These are phyloP conservation scores for Entomyzon cyanotis DNA, from an alignment of 2,113 vertebrate genomes.

Conservation along the genomic window DNA sequence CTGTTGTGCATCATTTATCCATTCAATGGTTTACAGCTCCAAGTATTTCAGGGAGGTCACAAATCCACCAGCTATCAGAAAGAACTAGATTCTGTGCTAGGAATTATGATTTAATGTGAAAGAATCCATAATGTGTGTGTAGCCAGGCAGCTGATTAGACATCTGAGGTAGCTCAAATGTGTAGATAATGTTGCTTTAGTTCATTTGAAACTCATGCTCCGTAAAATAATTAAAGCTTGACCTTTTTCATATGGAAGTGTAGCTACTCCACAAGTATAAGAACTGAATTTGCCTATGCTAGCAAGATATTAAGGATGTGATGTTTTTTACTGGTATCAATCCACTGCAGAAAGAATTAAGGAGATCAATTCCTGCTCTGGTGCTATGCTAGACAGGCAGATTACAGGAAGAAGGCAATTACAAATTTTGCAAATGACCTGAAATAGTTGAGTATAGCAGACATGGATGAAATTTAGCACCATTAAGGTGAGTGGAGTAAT, in stretches of 20 bases:
- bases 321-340: not conserved
- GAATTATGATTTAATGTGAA: not conserved
- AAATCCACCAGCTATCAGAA: not conserved
- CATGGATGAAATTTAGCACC: not conserved
- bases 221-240: constrained; percentile 18
- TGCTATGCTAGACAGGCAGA: not conserved
- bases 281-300: not conserved
- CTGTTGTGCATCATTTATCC: not conserved
- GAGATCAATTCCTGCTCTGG: not conserved
- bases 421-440: not conserved
- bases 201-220: not conserved
- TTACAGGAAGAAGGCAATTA: not conserved
- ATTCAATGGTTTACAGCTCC: not conserved
- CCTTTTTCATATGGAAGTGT: not conserved
- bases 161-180: not conserved
- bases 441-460: not conserved
- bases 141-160: not conserved
- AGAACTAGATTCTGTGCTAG: not conserved
- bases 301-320: not conserved
- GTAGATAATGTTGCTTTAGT: not conserved
- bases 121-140: not conserved
- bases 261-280: not conserved
- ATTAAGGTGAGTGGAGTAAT: not conserved
- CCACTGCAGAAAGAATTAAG: not conserved
- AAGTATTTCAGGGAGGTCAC: not conserved